Conservation (phyloP, 1,140 invertebrate genomes). For the Drosophila bocqueti region DNA sequence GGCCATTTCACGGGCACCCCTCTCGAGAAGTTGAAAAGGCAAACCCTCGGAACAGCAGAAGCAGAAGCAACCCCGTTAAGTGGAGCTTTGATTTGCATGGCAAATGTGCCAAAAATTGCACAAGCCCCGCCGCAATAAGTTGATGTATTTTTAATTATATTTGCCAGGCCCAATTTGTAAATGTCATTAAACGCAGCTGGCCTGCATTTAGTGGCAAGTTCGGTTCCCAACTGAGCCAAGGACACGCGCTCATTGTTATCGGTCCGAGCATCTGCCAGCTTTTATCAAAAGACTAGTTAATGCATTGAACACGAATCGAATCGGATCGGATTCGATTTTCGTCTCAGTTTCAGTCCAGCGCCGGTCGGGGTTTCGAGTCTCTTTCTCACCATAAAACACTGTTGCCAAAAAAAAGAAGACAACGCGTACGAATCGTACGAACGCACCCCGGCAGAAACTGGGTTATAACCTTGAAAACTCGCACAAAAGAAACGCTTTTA, state of each 20-base stretch:
- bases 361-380: conserved; percentile 7
- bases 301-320: conserved; percentile 58
- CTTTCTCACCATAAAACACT: conserved; percentile 76
- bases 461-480: conserved; percentile 79
- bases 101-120: conserved; percentile 61
- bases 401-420: conserved; percentile 38
- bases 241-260: conserved; percentile 66
- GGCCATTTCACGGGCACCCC: conserved; percentile 61
- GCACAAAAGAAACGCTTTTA: conserved; percentile 66
- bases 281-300: conserved; percentile 62
- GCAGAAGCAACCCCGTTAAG: conserved; percentile 47
- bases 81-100: conserved; percentile 61
- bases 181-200: conserved; percentile 59
- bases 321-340: conserved; percentile 65
- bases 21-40: conserved; percentile 7
- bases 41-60: conserved; percentile 9
- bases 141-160: conserved; percentile 78
- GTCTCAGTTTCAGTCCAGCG: conserved; percentile 40
- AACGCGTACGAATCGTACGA: conserved; percentile 15
- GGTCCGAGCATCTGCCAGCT: conserved; percentile 33
- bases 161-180: conserved; percentile 57
- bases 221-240: conserved; percentile 57
- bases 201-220: conserved; percentile 53
- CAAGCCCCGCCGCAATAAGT: conserved; percentile 47
- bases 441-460: conserved; percentile 64